Conservation (phyloP, 2,888 invertebrate genomes). For the Scaptomyza flava region DNA sequence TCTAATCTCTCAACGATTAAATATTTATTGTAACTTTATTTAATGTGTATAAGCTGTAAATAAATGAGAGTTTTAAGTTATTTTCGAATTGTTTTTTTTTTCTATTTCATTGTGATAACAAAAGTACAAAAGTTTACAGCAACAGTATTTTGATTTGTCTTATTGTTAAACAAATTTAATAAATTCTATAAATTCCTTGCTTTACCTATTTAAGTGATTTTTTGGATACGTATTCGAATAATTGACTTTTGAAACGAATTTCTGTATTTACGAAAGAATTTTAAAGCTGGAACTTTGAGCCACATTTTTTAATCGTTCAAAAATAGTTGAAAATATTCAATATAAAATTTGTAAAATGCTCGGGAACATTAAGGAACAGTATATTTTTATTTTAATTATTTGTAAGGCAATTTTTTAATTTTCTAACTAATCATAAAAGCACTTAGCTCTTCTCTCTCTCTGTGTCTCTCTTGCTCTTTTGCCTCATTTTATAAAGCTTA, state of each 20-base stretch:
- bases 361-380: no score
- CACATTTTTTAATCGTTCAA: background rate
- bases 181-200: background rate
- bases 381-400: no score
- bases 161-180: background rate
- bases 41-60: constrained; percentile 3
- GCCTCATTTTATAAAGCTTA: background rate
- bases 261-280: background rate
- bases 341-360: no score
- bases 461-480: background rate
- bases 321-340: background rate
- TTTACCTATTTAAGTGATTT: background rate
- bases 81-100: background rate
- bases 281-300: background rate
- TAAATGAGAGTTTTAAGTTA: background rate
- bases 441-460: background rate
- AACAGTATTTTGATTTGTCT: background rate
- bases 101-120: background rate
- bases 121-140: background rate
- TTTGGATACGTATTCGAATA: background rate
- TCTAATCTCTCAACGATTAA: constrained; percentile 31
- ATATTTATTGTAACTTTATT: constrained; percentile 29
- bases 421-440: no score
- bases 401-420: no score
- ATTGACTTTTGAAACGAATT: background rate